Evolutionary conservation across 2,888 invertebrate species (phyloP), one percentile per base, ranked within the genome.

Genomic region (Nebria salina): DNA sequence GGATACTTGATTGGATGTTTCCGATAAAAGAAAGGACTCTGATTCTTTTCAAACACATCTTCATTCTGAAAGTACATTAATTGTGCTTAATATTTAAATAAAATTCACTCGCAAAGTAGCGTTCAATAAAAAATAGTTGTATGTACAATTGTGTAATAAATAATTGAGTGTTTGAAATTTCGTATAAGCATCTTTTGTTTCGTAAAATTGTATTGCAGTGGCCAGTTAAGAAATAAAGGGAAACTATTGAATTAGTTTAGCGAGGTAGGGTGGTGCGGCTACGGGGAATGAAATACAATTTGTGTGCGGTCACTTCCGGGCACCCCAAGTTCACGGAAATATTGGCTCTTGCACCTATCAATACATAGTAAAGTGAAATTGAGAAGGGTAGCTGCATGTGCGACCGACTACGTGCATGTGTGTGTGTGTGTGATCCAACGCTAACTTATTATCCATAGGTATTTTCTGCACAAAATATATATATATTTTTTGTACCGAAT

Each of bases 261-360:
- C 54, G 54, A 54, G 54, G 54, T 54, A 8, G 8, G 70, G 70
- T 73, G 75, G 82, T 81, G 83, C 70, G 41, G 72, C 15, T 76
- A 72, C 81, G 79, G 81, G 76, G 77, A 81, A 74, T 81, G 79
- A 82, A 82, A 83, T 81, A 82, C 83, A 83, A 83, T 83, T 83
- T 83, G 83, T 83, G 83, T 83, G 83, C 83, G 83, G 83, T 83
- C 82, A 82, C 82, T 83, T 83, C 83, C 83, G 83, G 83, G 80
- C 81, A 75, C 78, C 54, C 72, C 83, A 70, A 65, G 82, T 75
- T 74, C 77, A 82, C 82, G 81, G 82, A 82, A 83, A 83, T 83
- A 83, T 83, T 82, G 83, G 79, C 82, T 83, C 82, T 82, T 83
- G 82, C 82, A 83, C 82, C 83, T 83, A 83, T 83, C 82, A 83